Evolutionary conservation across 2,888 invertebrate species (phyloP).

Genomic region (Conistra vaccinii): DNA sequence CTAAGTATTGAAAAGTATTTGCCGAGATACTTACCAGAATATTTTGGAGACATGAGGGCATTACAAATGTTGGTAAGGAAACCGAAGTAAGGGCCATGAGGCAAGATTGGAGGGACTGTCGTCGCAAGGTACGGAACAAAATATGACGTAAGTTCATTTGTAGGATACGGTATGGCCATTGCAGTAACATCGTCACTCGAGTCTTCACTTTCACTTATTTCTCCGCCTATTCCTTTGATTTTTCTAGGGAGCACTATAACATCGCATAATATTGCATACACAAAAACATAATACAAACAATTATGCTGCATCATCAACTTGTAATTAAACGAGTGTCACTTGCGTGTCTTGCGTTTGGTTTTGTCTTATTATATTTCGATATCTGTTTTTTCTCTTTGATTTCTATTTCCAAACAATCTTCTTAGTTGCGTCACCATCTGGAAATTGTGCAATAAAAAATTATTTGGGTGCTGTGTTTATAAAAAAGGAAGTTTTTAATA

Average conservation of each 20-base stretch:
- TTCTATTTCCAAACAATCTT: constrained; percentile 74
- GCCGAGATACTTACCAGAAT: constrained; percentile 64
- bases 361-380: constrained; percentile 61
- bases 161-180: neutral
- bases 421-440: constrained; percentile 77
- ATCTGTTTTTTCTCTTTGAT: constrained; percentile 74
- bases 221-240: neutral
- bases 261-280: constrained; percentile 24
- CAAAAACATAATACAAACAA: constrained; percentile 25
- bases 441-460: constrained; percentile 61
- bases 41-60: constrained; percentile 70
- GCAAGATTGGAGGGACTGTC: constrained; percentile 40
- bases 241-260: constrained; percentile 6
- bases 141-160: neutral
- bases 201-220: constrained; percentile 7
- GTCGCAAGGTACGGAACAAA: constrained; percentile 1
- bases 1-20: constrained; percentile 74
- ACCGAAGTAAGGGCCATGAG: constrained; percentile 77
- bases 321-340: neutral
- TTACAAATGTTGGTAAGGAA: constrained; percentile 78
- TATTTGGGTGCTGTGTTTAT: neutral
- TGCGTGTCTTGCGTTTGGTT: neutral
- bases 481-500: neutral
- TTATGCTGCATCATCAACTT: constrained; percentile 27
- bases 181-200: neutral